Conservation (phyloP, 2,888 invertebrate species). For the Acanthopleura granulata region DNA sequence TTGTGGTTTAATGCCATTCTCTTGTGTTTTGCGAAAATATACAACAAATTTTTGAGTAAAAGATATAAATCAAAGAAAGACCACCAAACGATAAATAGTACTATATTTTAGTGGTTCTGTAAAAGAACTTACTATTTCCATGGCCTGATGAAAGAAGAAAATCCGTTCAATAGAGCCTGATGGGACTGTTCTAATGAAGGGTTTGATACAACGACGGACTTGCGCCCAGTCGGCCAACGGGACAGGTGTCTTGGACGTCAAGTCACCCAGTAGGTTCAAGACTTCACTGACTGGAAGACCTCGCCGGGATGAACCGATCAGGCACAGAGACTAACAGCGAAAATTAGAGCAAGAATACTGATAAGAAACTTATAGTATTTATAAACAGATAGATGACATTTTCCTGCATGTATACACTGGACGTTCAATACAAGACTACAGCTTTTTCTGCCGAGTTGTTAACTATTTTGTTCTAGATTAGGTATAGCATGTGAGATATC, state of each 20-base stretch:
- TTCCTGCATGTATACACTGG: too few relatives aligned
- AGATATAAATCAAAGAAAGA: too few relatives aligned
- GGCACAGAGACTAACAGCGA: slow-evolving; percentile 38
- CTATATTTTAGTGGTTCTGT: background rate
- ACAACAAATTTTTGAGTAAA: too few relatives aligned
- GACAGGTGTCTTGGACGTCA: slow-evolving; percentile 38
- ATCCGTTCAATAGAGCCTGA: slow-evolving; percentile 38
- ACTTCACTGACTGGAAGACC: slow-evolving; percentile 49
- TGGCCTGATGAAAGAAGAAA: slow-evolving; percentile 45
- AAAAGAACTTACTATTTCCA: slow-evolving; percentile 38
- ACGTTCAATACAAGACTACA: too few relatives aligned
- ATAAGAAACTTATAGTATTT: background rate
- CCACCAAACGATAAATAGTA: background rate
- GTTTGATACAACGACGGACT: slow-evolving; percentile 47
- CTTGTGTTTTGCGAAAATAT: too few relatives aligned
- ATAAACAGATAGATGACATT: too few relatives aligned
- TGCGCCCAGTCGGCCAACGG: slow-evolving; percentile 51
- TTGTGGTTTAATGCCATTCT: too few relatives aligned
- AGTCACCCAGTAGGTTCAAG: slow-evolving; percentile 49
- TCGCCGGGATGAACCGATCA: slow-evolving; percentile 42
- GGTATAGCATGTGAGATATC: too few relatives aligned
- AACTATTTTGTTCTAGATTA: too few relatives aligned
- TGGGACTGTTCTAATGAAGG: slow-evolving; percentile 40
- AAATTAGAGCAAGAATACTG: background rate
- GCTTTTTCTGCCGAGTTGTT: too few relatives aligned